Base-by-base conservation (phyloP, 2,113 vertebrate genomes). In the Perca flavescens region DNA sequence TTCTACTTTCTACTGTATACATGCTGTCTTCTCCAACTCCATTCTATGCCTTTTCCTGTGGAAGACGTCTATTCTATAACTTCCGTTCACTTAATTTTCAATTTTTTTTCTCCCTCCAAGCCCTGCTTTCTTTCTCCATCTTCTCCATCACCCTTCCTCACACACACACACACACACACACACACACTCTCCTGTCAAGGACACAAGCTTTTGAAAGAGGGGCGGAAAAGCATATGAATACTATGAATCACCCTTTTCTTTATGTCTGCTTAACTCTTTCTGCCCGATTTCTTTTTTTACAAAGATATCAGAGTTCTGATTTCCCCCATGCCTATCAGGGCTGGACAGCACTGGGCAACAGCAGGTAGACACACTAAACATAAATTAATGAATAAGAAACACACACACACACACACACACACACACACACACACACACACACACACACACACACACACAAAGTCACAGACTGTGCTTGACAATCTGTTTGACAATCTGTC, bases 401-500 rank as follows among this genome's bases (percentile, higher is more conserved):
- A 74, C 60, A 21, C 60, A 53, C 56, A 65, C 58, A 83, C 77
- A 74, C 60, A 21, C 60, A 53, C 56, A 68, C 54, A 85, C 77
- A 77, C 60, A 21, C 60, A 57, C 56, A 68, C 58, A 85, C 77
- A 77, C 60, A 22, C 60, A 53, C 52, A 68, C 58, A 85, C 77
- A 74, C 56, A 22, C 60, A 57, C 56, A 68, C 54, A 86, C 77
- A 77, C 56, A 22, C 60, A 57, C 52, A 64, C 60, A 53, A 50
- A 71, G 50, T 86, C 78, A 76, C 63, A 25, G 36, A 34, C 62
- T 69, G 72, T 73, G 61, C 78, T 58, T 80, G 82, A 78, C 86
- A 87, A 91, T 88, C 91, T 91, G 84, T 80, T 58, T 80, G 82
- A 78, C 86, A 87, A 91, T 88, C 91, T 91, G 84, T 67, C 75